Conservation (phyloP, 2,113 vertebrate species). For the Bufo bufo region DNA sequence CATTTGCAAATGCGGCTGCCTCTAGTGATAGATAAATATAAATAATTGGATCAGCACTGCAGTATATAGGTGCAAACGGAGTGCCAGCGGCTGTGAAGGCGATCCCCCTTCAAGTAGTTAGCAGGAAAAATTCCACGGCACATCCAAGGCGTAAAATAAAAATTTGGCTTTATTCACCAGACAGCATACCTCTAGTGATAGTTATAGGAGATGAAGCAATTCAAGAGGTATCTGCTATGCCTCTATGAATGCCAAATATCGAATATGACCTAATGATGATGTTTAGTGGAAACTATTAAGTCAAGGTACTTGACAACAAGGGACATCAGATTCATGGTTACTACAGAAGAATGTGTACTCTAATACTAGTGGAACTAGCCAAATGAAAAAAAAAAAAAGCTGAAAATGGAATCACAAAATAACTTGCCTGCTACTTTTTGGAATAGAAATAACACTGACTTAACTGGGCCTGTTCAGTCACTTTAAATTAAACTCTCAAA, state of each 20-base stretch:
- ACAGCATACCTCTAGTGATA: neutral
- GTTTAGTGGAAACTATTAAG: neutral
- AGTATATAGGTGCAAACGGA: too few species aligned
- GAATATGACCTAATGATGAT: neutral
- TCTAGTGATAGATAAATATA: neutral
- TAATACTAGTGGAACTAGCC: neutral
- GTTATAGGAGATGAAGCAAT: neutral
- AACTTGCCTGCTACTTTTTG: conserved; percentile 35
- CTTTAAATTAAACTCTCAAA: conserved; percentile 48
- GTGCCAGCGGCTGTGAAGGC: too few species aligned
- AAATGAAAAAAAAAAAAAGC: conserved; percentile 17
- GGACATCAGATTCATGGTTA: neutral
- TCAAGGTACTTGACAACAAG: neutral
- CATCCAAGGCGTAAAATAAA: too few species aligned
- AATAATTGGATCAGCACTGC: too few species aligned
- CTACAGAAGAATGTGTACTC: neutral
- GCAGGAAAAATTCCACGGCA: too few species aligned
- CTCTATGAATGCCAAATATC: neutral
- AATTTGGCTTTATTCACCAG: too few species aligned
- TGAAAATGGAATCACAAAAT: conserved; percentile 18
- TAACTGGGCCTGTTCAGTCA: conserved; percentile 47
- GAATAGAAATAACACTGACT: conserved; percentile 40
- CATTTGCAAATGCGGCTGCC: neutral
- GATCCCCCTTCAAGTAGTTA: too few species aligned
- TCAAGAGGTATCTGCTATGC: neutral